phyloP scores from a whole-genome alignment of 1,140 invertebrate species.

The Oedothorax gibbosus region DNA sequence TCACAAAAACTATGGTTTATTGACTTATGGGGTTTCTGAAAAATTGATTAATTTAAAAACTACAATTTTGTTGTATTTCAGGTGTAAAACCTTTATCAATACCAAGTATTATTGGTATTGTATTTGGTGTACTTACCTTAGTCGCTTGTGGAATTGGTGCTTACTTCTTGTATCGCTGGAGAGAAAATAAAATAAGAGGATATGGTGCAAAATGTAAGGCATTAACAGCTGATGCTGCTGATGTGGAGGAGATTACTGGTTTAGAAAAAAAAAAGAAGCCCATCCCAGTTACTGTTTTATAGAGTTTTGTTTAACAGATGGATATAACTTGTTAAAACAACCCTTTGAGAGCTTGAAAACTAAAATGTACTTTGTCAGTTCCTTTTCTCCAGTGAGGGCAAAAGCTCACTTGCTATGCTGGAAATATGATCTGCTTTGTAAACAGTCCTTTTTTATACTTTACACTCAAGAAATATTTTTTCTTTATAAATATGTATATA shows the following conservation, averaged over 20 bases:
- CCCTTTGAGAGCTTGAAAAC: slow-evolving; percentile 33
- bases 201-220: slow-evolving; percentile 57
- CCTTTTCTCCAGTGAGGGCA: too few relatives aligned
- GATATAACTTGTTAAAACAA: slow-evolving; percentile 5
- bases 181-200: slow-evolving; percentile 37
- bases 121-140: slow-evolving; percentile 36
- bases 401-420: too few relatives aligned
- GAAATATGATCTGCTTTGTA: too few relatives aligned
- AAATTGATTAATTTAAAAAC: too few relatives aligned
- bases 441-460: too few relatives aligned
- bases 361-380: neutral
- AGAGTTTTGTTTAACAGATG: slow-evolving; percentile 40
- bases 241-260: slow-evolving; percentile 54
- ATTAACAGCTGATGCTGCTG: slow-evolving; percentile 55
- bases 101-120: slow-evolving; percentile 46
- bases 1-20: too few relatives aligned
- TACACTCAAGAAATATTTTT: too few relatives aligned
- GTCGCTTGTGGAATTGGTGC: slow-evolving; percentile 13
- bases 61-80: slow-evolving; percentile 7
- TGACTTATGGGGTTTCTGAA: too few relatives aligned
- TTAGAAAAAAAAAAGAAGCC: slow-evolving; percentile 48
- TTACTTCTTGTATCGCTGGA: slow-evolving; percentile 37
- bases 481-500: too few relatives aligned
- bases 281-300: slow-evolving; percentile 58
- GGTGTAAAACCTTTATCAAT: slow-evolving; percentile 44